Evolutionary conservation across 1,140 invertebrate genomes (phyloP).

Genomic region (Zaprionus vittiger): DNA sequence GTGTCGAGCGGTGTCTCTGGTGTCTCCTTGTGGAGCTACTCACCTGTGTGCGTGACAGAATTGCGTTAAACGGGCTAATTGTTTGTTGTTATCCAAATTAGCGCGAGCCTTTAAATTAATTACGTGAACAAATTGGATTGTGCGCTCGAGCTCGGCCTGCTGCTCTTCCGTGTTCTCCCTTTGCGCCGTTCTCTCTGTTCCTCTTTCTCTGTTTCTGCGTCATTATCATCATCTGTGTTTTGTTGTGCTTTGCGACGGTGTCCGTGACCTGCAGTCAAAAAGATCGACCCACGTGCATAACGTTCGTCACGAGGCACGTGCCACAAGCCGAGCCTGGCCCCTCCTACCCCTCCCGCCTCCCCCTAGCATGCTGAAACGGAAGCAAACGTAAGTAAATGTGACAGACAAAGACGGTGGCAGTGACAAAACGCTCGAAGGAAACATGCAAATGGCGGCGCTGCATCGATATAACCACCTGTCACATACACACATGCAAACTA

Average conservation of each 20-base stretch:
- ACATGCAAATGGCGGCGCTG: slow-evolving; percentile 53
- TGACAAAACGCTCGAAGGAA: slow-evolving; percentile 18
- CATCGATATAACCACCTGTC: slow-evolving; percentile 77
- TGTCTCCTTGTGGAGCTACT: too few relatives aligned
- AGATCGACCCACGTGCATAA: slow-evolving; percentile 60
- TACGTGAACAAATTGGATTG: slow-evolving; percentile 36
- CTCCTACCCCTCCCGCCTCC: neutral
- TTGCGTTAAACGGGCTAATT: slow-evolving; percentile 42
- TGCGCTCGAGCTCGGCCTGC: slow-evolving; percentile 1
- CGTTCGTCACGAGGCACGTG: slow-evolving; percentile 53
- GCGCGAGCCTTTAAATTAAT: slow-evolving; percentile 46
- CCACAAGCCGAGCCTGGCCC: neutral
- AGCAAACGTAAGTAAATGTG: slow-evolving; percentile 48
- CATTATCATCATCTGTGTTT: neutral
- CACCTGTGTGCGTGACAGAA: slow-evolving; percentile 42
- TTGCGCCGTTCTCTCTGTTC: too few relatives aligned
- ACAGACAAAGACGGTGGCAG: slow-evolving; percentile 27
- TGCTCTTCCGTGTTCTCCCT: neutral
- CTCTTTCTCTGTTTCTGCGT: neutral
- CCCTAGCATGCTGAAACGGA: neutral
- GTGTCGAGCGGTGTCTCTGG: neutral
- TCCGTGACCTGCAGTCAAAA: slow-evolving; percentile 63
- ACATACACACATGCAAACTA: slow-evolving; percentile 33
- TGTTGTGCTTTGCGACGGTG: slow-evolving; percentile 31
- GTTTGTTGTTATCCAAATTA: slow-evolving; percentile 52